Base-by-base conservation (phyloP, 2,888 invertebrate genomes). In the Julus scandinavius region DNA sequence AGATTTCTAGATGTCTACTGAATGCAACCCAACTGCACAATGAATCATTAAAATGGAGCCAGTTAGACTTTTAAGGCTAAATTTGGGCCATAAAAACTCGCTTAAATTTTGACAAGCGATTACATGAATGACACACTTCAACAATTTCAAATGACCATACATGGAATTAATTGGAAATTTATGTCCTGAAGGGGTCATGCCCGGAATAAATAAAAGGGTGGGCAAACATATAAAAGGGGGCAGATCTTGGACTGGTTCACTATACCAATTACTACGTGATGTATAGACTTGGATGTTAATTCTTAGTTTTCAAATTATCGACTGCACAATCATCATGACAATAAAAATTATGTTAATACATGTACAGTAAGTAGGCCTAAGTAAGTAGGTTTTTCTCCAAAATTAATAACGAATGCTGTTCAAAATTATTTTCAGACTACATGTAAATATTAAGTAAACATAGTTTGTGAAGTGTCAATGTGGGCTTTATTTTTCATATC, bases 71-170 rank as follows among this genome's bases (percentile, higher is more conserved):
- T 80, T 11, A 80, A 80, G 80, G 80, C 13, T 80, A 80, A 80
- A 80, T 80, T 80, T 38, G 38, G 80, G 80, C 80, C 80, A 80
- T 80, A 80, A 80, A 80, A 80, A 80, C 80, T 80, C 80, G 20
- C 80, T 38, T 80, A 80, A 29, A 80, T 29, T 38, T 80, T 29
- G 80, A 80, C 80, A 80, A 38, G 80, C 80, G 29, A 80, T 80
- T 38, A 20, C 38, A 80, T 20, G 80, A 80, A 38, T 80, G 80
- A 80, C 80, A 80, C 80, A 80, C 80, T 80, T 80, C 80, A 80
- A 80, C 38, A 80, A 80, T 80, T 38, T 29, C 80, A 80, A 38
- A 38, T 80, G 20, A 80, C 80, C 80, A 80, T 80, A 80, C 13
- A 80, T 29, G 80, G 80, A 38, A 80, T 80, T 38, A 38, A 80